Conservation (phyloP, 1,140 invertebrate species). For the Lucilia sericata region DNA sequence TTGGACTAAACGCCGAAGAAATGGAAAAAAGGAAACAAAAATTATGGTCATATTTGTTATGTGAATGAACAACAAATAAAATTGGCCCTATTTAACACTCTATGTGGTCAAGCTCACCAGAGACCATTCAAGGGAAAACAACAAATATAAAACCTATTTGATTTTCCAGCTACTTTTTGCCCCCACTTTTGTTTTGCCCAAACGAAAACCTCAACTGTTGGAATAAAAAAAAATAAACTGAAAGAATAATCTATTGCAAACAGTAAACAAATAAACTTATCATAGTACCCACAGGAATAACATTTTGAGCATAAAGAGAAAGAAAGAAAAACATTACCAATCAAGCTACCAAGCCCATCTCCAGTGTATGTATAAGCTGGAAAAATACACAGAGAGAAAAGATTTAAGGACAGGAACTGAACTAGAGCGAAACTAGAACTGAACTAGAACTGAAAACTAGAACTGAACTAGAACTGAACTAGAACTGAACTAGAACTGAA, state of each 20-base stretch:
- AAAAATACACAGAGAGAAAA: neutral
- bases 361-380: neutral
- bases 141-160: neutral
- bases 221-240: neutral
- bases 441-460: too few relatives aligned
- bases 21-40: neutral
- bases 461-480: too few relatives aligned
- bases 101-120: neutral
- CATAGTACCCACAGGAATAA: constrained; percentile 3
- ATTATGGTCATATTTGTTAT: neutral
- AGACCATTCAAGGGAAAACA: neutral
- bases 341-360: neutral
- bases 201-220: neutral
- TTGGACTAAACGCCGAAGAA: too few relatives aligned
- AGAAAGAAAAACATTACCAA: too few relatives aligned
- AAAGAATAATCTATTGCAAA: neutral
- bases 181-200: neutral
- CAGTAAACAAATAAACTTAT: constrained; percentile 4
- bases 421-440: too few relatives aligned
- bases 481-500: too few relatives aligned
- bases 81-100: constrained; percentile 1
- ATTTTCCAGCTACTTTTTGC: neutral
- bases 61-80: neutral
- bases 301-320: neutral
- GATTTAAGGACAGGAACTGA: too few relatives aligned